Conservation (phyloP, 2,113 vertebrate species). For the Spilogale gracilis region DNA sequence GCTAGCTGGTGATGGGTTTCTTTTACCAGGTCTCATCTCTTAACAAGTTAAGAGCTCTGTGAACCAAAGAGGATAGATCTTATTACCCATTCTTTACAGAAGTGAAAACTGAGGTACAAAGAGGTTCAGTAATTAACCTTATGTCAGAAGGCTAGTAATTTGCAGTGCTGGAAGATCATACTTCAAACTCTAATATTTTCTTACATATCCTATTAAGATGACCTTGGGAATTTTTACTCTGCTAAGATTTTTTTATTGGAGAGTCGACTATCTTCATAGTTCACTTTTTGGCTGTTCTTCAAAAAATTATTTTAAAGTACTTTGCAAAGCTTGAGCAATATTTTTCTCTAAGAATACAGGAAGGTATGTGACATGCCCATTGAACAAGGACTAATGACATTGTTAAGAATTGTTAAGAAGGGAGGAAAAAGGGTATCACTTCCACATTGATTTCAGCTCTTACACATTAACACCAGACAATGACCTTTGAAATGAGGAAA, state of each 20-base stretch:
- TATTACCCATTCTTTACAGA: neutral
- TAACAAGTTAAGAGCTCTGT: neutral
- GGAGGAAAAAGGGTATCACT: slow-evolving; percentile 44
- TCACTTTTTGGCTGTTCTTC: slow-evolving; percentile 64
- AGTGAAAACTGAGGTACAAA: slow-evolving; percentile 4
- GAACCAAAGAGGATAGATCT: neutral
- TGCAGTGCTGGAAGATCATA: slow-evolving; percentile 5
- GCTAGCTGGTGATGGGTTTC: neutral
- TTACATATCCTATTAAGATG: slow-evolving; percentile 44
- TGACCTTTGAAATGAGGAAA: slow-evolving; percentile 66
- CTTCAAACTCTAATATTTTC: slow-evolving; percentile 22
- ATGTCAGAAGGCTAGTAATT: slow-evolving; percentile 42
- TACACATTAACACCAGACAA: slow-evolving; percentile 35
- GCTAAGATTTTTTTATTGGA: slow-evolving; percentile 3
- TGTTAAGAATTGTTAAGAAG: slow-evolving; percentile 66
- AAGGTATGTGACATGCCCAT: slow-evolving; percentile 47
- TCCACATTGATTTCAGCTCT: neutral
- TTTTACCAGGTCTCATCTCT: neutral
- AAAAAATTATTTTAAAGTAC: slow-evolving; percentile 67
- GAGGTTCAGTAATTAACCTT: neutral
- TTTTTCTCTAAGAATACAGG: slow-evolving; percentile 68
- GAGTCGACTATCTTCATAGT: slow-evolving; percentile 12
- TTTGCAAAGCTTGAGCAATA: slow-evolving; percentile 56
- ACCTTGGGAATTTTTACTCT: slow-evolving; percentile 58
- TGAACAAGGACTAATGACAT: slow-evolving; percentile 76